Percentiles rank a stretch among this genome's conserved stretches.
Conservation (phyloP, 2,113 vertebrate genomes). For the Plecturocebus donacophilus region DNA sequence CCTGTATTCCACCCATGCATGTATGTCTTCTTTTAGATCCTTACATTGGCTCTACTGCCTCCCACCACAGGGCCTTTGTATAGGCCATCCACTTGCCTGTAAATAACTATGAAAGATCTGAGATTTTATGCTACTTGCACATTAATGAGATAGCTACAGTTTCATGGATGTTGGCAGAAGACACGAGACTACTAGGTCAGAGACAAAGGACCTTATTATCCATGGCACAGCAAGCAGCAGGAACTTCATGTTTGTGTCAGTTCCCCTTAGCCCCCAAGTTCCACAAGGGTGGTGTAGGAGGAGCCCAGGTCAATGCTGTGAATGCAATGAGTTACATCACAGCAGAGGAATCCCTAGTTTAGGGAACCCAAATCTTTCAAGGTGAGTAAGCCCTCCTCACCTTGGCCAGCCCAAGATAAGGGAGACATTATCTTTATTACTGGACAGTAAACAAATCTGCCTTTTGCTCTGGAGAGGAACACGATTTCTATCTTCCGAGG, state of each 20-base stretch:
- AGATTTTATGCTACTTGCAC: neutral
- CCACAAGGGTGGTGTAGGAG: accelerated
- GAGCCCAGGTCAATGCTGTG: neutral
- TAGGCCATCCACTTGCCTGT: neutral
- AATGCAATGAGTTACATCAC: neutral
- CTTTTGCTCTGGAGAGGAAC: neutral
- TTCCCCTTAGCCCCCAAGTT: neutral
- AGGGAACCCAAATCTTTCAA: neutral
- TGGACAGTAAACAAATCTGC: neutral
- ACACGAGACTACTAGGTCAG: neutral
- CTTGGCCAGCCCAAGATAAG: neutral
- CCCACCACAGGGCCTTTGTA: neutral
- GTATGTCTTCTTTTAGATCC: neutral
- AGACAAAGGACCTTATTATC: neutral
- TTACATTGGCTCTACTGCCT: neutral
- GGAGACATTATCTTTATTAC: neutral
- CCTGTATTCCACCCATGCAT: too few species aligned
- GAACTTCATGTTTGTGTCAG: neutral
- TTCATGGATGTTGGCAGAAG: neutral
- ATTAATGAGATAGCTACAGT: neutral
- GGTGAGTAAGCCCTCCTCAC: neutral
- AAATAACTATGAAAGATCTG: neutral
- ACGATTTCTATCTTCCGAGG: neutral
- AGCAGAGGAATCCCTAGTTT: neutral
- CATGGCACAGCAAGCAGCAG: neutral